A percentile compares a stretch with the other conserved stretches of the same genome.
These are phyloP conservation scores for Taphrorychus bicolor DNA, from an alignment of 2,888 invertebrate species.

Conservation along the genomic window DNA sequence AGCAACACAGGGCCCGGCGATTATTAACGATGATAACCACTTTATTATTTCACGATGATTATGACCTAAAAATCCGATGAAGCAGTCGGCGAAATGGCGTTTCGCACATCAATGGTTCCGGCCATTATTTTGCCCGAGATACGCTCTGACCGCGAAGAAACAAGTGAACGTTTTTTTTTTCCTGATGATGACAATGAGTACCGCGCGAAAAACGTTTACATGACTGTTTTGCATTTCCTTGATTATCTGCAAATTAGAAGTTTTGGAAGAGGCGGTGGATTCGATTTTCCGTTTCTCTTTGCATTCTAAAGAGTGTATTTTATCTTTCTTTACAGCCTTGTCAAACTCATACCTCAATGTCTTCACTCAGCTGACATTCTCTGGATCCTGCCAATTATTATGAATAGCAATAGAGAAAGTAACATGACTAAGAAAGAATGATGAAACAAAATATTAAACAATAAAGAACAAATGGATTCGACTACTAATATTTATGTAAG, in stretches of 20 bases:
- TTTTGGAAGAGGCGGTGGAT: not conserved
- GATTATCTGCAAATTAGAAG: not conserved
- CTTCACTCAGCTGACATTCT: no score
- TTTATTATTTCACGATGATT: constrained; percentile 3
- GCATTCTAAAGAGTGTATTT: no score
- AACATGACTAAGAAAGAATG: no score
- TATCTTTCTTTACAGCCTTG: no score
- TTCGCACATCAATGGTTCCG: constrained; percentile 12
- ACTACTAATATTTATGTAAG: no score
- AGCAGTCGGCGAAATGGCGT: constrained; percentile 10
- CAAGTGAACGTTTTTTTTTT: constrained; percentile 30
- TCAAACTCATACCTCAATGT: no score
- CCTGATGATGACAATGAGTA: not conserved
- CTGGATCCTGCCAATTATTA: no score
- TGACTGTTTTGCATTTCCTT: not conserved
- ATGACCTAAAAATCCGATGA: constrained; percentile 19
- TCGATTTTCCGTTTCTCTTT: no score
- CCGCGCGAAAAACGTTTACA: not conserved
- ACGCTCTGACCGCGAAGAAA: constrained; percentile 34
- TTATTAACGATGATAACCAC: constrained; percentile 1
- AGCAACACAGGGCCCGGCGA: not conserved
- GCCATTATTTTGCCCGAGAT: constrained; percentile 33
- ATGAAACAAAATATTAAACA: no score
- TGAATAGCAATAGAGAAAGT: no score
- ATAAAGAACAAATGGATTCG: no score